Conservation (phyloP, 1,140 invertebrate species). For the Hestina assimilis region DNA sequence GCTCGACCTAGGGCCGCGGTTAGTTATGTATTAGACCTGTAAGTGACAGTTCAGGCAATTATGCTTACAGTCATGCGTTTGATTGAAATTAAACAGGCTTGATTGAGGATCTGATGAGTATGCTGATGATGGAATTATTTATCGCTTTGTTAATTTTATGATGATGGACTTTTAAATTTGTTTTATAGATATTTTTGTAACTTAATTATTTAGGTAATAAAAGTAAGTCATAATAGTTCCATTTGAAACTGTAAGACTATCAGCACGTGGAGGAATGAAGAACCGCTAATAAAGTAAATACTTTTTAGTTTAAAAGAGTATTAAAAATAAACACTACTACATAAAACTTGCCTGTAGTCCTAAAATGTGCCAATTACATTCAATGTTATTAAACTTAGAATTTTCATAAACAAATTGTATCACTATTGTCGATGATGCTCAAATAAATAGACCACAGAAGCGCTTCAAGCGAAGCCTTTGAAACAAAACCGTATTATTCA, state of each 20-base stretch:
- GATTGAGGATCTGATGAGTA: constrained; percentile 42
- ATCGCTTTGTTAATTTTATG: constrained; percentile 10
- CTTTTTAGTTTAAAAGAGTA: background rate
- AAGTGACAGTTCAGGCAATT: constrained; percentile 43
- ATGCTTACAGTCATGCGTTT: constrained; percentile 35
- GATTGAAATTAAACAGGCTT: constrained; percentile 52
- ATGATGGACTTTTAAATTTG: background rate
- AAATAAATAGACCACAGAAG: too few relatives aligned
- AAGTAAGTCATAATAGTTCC: background rate
- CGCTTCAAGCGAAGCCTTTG: constrained; percentile 2
- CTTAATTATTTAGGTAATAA: background rate
- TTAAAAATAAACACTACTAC: background rate
- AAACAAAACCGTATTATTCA: background rate
- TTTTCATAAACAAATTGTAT: too few relatives aligned
- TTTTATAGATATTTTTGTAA: background rate
- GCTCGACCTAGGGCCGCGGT: background rate
- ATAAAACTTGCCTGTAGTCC: too few relatives aligned
- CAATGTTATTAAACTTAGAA: background rate
- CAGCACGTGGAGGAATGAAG: background rate
- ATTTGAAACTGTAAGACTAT: background rate
- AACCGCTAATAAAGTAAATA: background rate
- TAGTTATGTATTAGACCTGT: constrained; percentile 12
- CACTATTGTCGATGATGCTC: too few relatives aligned
- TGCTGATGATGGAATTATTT: constrained; percentile 21
- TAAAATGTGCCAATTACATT: too few relatives aligned